Base-by-base conservation (phyloP, 2,113 vertebrate genomes). In the Salvelinus namaycush region DNA sequence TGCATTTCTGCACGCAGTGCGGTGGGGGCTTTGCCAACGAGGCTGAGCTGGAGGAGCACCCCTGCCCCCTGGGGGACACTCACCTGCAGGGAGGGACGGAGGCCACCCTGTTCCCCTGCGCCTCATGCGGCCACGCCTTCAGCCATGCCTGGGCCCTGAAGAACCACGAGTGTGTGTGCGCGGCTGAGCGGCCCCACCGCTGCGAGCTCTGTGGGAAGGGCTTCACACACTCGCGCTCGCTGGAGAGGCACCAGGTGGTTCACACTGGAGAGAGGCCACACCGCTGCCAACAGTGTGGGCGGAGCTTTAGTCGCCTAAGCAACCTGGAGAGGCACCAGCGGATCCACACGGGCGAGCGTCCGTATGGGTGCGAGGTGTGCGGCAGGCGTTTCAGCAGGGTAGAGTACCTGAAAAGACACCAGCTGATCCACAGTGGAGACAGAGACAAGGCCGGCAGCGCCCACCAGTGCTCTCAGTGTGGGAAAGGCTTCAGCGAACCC, bases 221-320 rank as follows among this genome's bases (percentile, higher is more conserved):
- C 64, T 98, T 98, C 89, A 96, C 96, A 0, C 96, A 97, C 82
- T 96, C 95, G 0, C 96, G 96, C 82, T 96, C 97, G 9, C 92
- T 98, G 24, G 96, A 96, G 81, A 95, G 96, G n/a, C 97, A 98
- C 86, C 96, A 96, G 22, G 93, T 97, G 73, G 96, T 97, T 76
- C 96, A 98, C 91, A 97, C 97, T 0, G 95, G 96, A 0, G 96
- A 97, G 90, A 88, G 91, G 62, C 92, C 93, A 1, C 93, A 93
- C 79, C 84, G 86, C 14, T 95, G 95, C 79, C 87, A 87, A 0
- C 90, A 94, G 54, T 95, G 94, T 1, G 94, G 94, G 1, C 87
- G 94, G 86, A 91, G 91, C 81, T 96, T 96, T 78, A 93, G 93
- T 51, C 93, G 93, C 1, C 93, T 94, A 0, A 94, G 93, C 8